Evolutionary conservation across 2,888 invertebrate genomes (phyloP), one percentile per base, ranked within the genome.

Genomic region (Cerastis rubricosa): DNA sequence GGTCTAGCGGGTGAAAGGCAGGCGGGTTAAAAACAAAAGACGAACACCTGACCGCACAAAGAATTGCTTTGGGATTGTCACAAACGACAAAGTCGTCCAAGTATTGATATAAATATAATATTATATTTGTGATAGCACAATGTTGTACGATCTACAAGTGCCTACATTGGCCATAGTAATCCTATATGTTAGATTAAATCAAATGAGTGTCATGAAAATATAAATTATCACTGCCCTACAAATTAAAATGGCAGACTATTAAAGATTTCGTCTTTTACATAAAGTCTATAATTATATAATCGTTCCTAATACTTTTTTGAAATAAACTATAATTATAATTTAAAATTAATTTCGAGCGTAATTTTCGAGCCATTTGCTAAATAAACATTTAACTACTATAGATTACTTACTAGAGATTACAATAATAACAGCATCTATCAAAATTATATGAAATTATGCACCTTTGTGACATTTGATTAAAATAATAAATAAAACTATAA

Each of bases 241-340:
- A 84, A 81, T 84, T 85, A 87, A 76, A 81, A 87, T 81, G 74
- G 78, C 84, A 70, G 75, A 75, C 63, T 74, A 49, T 59, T 49
- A 49, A 47, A 45, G 2, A 76, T 72, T 85, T 72, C 71, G 78
- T 80, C 73, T 86, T 83, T 85, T 80, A 68, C 25, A 74, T 74
- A 65, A 63, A 78, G 63, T 86, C 74, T 79, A 65, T 68, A 43
- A 64, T 63, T 40, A 63, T 22, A 14, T 25, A 77, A 76, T 83
- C 11, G 35, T 76, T 74, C 25, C 69, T 81, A 87, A 85, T 87
- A 86, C 86, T 83, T 83, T 82, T 80, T 67, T 70, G 57, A 76
- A 63, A 73, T 66, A 3, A 74, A 66, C 70, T 43, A 74, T 68
- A 70, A 64, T 67, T 63, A 70, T 73, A 71, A 74, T 66, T 71